These are phyloP conservation scores for Paelopatides confundens DNA, from an alignment of 53 echinoderm and acorn worm genomes.

Conservation along the genomic window DNA sequence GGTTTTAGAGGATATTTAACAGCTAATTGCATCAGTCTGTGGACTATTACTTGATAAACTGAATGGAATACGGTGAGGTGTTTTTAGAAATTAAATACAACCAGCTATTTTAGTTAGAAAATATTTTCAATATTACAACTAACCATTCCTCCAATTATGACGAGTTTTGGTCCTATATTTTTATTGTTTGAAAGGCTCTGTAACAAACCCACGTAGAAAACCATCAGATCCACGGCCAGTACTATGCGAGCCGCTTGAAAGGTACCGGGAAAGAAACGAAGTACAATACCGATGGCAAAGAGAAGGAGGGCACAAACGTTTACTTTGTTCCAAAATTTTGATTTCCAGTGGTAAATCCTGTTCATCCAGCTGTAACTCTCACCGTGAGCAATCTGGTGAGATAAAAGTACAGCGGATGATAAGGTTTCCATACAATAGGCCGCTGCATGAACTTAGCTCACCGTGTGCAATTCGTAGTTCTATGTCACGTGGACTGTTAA, in stretches of 20 bases:
- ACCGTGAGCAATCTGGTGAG: conserved; percentile 80
- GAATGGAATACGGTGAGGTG: too few species aligned
- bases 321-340: conserved; percentile 86
- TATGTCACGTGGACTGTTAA: too few species aligned
- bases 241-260: conserved; percentile 66
- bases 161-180: conserved; percentile 93
- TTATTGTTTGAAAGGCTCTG: conserved; percentile 86
- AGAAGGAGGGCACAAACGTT: conserved; percentile 71
- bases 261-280: conserved; percentile 54
- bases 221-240: conserved; percentile 81
- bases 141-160: conserved; percentile 97
- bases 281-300: conserved; percentile 67
- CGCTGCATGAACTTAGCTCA: too few species aligned
- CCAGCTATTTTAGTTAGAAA: too few species aligned
- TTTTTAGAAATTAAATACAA: too few species aligned
- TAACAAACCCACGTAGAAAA: conserved; percentile 85
- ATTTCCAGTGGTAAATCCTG: conserved; percentile 75
- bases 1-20: too few species aligned
- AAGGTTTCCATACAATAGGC: too few species aligned
- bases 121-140: background rate
- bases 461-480: too few species aligned
- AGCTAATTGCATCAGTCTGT: too few species aligned
- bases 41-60: too few species aligned
- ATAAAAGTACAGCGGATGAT: too few species aligned
- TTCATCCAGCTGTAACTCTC: conserved; percentile 78